Conservation (phyloP, 2,888 invertebrate species). For the Urechis unicinctus region DNA sequence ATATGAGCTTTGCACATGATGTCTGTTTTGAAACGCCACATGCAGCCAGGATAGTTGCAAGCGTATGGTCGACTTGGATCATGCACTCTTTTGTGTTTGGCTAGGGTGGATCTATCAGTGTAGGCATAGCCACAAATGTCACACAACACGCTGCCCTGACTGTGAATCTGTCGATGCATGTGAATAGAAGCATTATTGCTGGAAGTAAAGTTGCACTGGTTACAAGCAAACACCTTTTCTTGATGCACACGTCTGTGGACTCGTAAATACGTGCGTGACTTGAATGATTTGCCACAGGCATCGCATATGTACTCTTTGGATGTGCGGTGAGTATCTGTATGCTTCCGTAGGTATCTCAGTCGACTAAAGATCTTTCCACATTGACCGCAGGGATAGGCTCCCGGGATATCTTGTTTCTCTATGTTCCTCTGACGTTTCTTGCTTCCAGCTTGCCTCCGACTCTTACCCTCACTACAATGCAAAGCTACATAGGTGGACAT, state of each 20-base stretch:
- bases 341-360: constrained; percentile 35
- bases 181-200: constrained; percentile 35
- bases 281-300: constrained; percentile 41
- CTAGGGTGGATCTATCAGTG: constrained; percentile 38
- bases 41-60: constrained; percentile 39
- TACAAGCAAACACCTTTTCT: constrained; percentile 30
- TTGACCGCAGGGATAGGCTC: constrained; percentile 24
- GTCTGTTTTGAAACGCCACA: constrained; percentile 42
- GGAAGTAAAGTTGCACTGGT: constrained; percentile 42
- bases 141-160: constrained; percentile 36
- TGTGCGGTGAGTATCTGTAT: constrained; percentile 27
- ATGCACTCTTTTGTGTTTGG: constrained; percentile 44
- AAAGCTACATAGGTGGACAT: constrained; percentile 6
- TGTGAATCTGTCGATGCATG: constrained; percentile 41
- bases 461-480: background rate
- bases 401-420: constrained; percentile 35
- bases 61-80: constrained; percentile 36
- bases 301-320: constrained; percentile 34
- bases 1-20: constrained; percentile 39
- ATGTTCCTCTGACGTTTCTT: constrained; percentile 17
- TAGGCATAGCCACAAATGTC: constrained; percentile 43
- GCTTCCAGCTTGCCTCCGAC: too few species aligned
- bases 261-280: constrained; percentile 31
- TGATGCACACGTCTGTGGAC: constrained; percentile 34
- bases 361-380: constrained; percentile 38